Base-by-base conservation (phyloP, 2,797 vertebrate species). In the Podarcis siculus region DNA sequence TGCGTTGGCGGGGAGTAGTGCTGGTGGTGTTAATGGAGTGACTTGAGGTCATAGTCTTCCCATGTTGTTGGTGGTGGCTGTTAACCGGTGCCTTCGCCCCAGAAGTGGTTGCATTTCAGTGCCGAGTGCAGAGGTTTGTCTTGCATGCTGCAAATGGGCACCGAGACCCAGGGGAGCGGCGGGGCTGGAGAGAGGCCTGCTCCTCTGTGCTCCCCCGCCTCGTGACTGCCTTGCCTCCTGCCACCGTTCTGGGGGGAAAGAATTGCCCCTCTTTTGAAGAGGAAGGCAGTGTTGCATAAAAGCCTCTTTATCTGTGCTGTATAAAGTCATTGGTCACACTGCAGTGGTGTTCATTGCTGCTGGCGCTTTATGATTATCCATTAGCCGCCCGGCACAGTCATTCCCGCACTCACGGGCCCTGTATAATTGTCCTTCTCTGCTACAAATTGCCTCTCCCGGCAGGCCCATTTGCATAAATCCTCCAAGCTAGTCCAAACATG, bases 361-460 rank as follows among this genome's bases (percentile, higher is more conserved):
- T 81, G 93, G 94, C 88, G 83, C 92, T 90, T 92, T 88, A 94
- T 96, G 95, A 97, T 97, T 96, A 95, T 94, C 96, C 97, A 96
- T 97, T 96, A 96, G 94, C 94, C 94, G 94, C 96, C 93, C 96
- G 92, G 93, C 91, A 88, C 95, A 89, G 94, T 95, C 96, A 92
- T 96, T 95, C 95, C 91, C 91, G 87, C 95, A 93, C 97, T 96
- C 96, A 89, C 93, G 93, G 96, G 96, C 96, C 94, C 94, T 95
- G 95, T 92, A 94, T 97, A 97, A 97, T 97, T 97, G 96, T 96
- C 96, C 96, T 97, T 96, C 96, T 96, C 95, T 83, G 95, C 96
- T 96, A 96, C 97, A 97, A 97, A 97, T 97, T 96, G 97, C 96
- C 96, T 97, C 96, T 97, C 97, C 96, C 97, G 95, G 96, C 96